Conservation (phyloP, 2,888 invertebrate species). For the Callyntrura guangdongensis region DNA sequence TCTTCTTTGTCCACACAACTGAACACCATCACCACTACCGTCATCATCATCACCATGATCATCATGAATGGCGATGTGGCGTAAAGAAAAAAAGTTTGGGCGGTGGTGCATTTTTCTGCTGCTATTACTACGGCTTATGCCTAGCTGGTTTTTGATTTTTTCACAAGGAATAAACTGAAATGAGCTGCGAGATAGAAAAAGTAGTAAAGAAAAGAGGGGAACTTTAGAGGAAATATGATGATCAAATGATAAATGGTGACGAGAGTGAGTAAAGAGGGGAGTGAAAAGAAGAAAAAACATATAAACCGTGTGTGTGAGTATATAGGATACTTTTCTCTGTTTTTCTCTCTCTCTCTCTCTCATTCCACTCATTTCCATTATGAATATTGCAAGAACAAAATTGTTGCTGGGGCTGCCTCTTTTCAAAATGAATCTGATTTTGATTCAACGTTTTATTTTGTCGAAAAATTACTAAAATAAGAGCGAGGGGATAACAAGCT, state of each 20-base stretch:
- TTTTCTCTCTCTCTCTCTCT: neutral
- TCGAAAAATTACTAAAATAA: conserved; percentile 29
- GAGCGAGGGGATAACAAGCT: neutral
- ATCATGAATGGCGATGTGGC: neutral
- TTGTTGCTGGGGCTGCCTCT: neutral
- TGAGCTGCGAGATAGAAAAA: conserved; percentile 5
- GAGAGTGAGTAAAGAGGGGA: conserved; percentile 41
- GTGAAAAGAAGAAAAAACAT: conserved; percentile 35
- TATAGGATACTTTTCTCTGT: too few species aligned
- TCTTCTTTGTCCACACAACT: conserved; percentile 7
- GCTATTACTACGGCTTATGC: neutral
- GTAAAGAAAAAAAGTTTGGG: conserved; percentile 13
- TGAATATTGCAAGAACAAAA: conserved; percentile 66
- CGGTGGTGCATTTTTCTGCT: conserved; percentile 40
- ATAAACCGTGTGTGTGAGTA: conserved; percentile 4
- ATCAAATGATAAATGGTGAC: conserved; percentile 67
- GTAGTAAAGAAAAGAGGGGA: neutral
- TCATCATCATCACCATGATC: neutral
- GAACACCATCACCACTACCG: neutral
- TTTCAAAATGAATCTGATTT: conserved; percentile 6
- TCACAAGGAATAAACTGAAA: conserved; percentile 25
- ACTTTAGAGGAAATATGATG: conserved; percentile 44
- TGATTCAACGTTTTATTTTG: neutral
- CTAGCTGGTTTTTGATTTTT: conserved; percentile 25
- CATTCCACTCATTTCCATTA: conserved; percentile 64